phyloP scores from a whole-genome alignment of 2,888 invertebrate species.

The Nasonia oneida region DNA sequence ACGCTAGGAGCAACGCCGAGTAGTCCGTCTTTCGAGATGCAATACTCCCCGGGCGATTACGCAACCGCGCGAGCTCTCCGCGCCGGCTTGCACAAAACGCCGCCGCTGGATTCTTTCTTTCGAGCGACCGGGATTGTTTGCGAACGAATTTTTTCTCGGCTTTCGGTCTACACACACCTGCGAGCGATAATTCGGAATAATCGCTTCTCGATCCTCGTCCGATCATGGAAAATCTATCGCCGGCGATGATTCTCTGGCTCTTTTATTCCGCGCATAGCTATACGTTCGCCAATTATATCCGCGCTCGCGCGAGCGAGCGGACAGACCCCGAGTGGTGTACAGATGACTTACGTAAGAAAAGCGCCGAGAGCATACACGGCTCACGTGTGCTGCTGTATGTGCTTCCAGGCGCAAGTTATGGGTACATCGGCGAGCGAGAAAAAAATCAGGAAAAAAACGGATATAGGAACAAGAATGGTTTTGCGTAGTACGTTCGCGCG shows the following conservation, averaged over 20 bases:
- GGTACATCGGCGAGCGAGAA: not conserved
- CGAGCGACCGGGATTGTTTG: not conserved
- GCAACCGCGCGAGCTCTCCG: conserved; percentile 57
- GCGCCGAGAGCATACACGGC: not conserved
- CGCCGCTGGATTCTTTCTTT: not conserved
- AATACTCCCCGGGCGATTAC: conserved; percentile 65
- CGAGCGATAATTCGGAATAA: conserved; percentile 27
- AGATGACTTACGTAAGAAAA: conserved; percentile 36
- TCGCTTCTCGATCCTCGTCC: conserved; percentile 65
- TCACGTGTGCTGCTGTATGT: conserved; percentile 25
- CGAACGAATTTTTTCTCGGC: not conserved
- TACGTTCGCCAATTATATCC: conserved; percentile 6
- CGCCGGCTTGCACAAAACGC: conserved; percentile 41
- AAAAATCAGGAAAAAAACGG: not conserved
- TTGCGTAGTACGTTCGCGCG: not conserved
- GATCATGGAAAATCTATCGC: conserved; percentile 35
- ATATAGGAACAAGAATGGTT: not conserved
- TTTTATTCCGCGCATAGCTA: not conserved
- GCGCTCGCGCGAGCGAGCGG: not conserved
- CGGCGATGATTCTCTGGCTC: not conserved
- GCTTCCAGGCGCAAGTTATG: conserved; percentile 18
- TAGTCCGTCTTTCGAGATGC: conserved; percentile 56
- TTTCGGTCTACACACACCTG: not conserved
- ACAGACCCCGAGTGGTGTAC: not conserved
- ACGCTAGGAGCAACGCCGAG: conserved; percentile 59